Base-by-base conservation (phyloP, 2,797 vertebrate species). In the Mastacembelus armatus region DNA sequence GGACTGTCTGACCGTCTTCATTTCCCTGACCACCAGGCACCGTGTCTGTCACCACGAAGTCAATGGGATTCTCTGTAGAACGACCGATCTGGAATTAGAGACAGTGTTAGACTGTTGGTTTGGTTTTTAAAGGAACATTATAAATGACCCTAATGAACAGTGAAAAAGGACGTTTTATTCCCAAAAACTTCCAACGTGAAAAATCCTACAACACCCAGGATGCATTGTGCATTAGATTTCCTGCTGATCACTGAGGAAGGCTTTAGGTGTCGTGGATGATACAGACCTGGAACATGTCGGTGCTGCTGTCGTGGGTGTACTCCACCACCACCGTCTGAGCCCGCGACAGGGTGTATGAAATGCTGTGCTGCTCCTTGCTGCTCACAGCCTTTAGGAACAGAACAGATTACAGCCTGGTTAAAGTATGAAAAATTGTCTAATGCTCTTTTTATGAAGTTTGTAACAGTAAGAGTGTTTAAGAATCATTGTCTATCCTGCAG, bases 241-340 rank as follows among this genome's bases (percentile, higher is more conserved):
- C n/a, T n/a, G n/a, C n/a, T n/a, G n/a, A n/a, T n/a, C n/a, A n/a
- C n/a, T n/a, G n/a, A n/a, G n/a, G n/a, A n/a, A 26, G 39, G 10
- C n/a, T 1, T 2, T 1, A n/a, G n/a, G n/a, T n/a, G n/a, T n/a
- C n/a, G n/a, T 5, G 16, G 1, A 22, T 0, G 59, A 9, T 27
- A 66, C 84, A 14, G 21, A 98, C 97, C 97, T 98, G 97, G 88
- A 98, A 98, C 97, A 98, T 98, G 89, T 98, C 97, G 0, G 96
- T 96, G 89, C 84, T 93, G 92, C 89, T 91, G 92, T 98, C 96
- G 48, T 97, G 95, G 1, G 94, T 96, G 77, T 98, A 98, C 88
- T 98, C 97, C 88, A 98, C 97, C 83, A 98, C 97, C 67, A 98
- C 96, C 0, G 96, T 98, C 82, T 98, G 96, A 0, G 92, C 94